A percentile compares a stretch with the other conserved stretches of the same genome.
Evolutionary conservation across 2,797 vertebrate species (phyloP).

Genomic region (Phoebastria nigripes): DNA sequence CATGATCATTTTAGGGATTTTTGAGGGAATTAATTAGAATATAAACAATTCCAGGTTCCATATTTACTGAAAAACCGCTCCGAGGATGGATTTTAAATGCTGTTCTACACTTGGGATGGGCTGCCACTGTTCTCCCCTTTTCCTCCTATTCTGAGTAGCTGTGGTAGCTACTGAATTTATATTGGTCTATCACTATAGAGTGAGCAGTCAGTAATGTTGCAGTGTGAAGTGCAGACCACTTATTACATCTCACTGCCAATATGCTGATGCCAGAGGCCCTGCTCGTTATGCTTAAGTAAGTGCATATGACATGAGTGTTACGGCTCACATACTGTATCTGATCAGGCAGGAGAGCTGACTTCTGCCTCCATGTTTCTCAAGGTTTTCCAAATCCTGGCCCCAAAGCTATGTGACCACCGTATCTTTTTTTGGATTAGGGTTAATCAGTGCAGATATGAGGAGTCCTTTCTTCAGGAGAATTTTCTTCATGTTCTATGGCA

Average conservation of each 20-base stretch:
- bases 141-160: not conserved
- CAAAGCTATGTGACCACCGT: not conserved
- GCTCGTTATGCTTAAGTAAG: not conserved
- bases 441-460: not conserved
- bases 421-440: not conserved
- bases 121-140: not conserved
- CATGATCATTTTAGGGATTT: not conserved
- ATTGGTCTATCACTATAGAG: not conserved
- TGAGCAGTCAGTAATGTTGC: not conserved
- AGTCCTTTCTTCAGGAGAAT: not conserved
- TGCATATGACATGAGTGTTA: not conserved
- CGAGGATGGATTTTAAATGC: not conserved
- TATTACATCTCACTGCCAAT: not conserved
- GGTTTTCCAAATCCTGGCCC: not conserved
- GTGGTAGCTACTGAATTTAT: not conserved
- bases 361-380: not conserved
- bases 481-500: not conserved
- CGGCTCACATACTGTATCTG: not conserved
- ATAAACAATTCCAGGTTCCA: not conserved
- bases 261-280: conserved; percentile 15
- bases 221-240: not conserved
- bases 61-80: not conserved
- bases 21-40: not conserved
- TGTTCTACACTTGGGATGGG: not conserved
- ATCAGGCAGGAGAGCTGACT: not conserved